These are phyloP conservation scores for Calyptomena viridis DNA, from an alignment of 2,113 vertebrate genomes.

Conservation along the genomic window DNA sequence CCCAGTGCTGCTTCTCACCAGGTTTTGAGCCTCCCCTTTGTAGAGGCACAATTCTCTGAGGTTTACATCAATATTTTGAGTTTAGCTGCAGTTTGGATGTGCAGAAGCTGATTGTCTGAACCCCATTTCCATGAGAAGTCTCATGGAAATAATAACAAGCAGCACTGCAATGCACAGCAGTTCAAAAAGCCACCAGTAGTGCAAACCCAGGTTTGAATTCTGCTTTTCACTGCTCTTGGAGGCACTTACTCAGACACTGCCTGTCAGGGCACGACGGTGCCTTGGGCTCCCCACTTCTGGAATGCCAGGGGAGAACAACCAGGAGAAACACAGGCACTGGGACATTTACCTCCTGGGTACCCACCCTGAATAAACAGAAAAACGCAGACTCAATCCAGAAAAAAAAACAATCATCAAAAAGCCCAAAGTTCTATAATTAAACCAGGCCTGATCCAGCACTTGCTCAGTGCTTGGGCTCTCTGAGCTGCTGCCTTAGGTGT, in stretches of 20 bases:
- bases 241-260: neutral
- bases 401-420: neutral
- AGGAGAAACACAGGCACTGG: neutral
- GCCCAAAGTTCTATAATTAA: neutral
- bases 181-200: neutral
- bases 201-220: neutral
- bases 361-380: neutral
- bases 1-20: neutral
- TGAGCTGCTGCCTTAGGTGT: neutral
- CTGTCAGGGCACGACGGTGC: fast-evolving
- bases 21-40: neutral
- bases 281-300: neutral
- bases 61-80: fast-evolving
- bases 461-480: neutral
- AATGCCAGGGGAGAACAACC: neutral
- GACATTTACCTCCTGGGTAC: neutral
- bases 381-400: neutral
- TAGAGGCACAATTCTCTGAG: neutral
- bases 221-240: neutral
- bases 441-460: neutral
- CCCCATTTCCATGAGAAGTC: neutral
- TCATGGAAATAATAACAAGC: neutral
- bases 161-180: too few relatives aligned
- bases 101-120: neutral
- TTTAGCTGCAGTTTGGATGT: neutral